Base-by-base conservation (phyloP, 2,113 vertebrate species). In the Rhinogobius similis region DNA sequence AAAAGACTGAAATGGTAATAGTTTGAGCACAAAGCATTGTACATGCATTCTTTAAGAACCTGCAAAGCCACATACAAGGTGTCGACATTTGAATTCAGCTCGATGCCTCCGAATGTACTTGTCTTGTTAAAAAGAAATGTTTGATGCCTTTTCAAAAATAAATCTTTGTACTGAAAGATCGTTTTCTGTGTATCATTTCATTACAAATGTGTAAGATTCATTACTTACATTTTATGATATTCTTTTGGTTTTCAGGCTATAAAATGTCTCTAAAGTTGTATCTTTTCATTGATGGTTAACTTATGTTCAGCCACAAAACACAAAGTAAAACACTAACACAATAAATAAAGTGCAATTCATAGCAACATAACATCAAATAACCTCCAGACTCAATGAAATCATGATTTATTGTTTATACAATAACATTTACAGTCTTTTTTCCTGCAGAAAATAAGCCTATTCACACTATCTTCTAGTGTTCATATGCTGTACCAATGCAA, bases 61-160 rank as follows among this genome's bases (percentile, higher is more conserved):
- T 65, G 56, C 53, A 72, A 73, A 73, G 78, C 72, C 65, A 73
- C 73, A 61, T 68, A 65, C n/a, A 69, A 36, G 32, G 50, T 55
- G 73, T 63, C 61, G 59, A 70, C 66, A 65, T 69, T 71, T 79
- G 62, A 66, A 76, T 23, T 67, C 38, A 74, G 65, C 63, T 67
- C n/a, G 46, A 71, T 65, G 65, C 50, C 64, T 61, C 50, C 79
- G 88, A 91, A 89, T 87, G 85, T 87, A 82, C 68, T 62, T 77
- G 77, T 88, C 65, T 72, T 44, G 87, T 53, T 77, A 86, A 85
- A 85, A 86, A 69, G 72, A 65, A 89, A 85, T 87, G 82, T 88
- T 81, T 65, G 36, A 81, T 81, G 71, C 68, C 84, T 90, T 38
- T 88, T 85, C 67, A 32, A 72, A 80, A 90, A 90, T 90, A 90